Conservation (phyloP, 1,140 invertebrate genomes). For the Lineus longissimus region DNA sequence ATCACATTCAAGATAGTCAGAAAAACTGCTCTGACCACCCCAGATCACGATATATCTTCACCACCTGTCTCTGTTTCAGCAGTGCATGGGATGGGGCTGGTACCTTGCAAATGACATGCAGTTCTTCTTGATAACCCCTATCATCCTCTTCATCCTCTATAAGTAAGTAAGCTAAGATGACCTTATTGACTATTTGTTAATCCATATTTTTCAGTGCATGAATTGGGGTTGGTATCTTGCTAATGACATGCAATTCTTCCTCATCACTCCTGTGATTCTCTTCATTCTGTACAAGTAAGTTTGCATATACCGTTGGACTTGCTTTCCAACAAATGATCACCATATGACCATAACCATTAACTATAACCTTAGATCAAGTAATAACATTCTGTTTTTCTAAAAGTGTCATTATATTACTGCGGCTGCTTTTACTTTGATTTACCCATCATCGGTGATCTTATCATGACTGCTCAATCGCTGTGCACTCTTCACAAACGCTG, state of each 20-base stretch:
- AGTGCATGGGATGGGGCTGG: conserved; percentile 28
- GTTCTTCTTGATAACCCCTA: conserved; percentile 23
- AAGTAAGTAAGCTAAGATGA: conserved; percentile 5
- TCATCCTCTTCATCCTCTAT: conserved; percentile 57
- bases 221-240: conserved; percentile 25
- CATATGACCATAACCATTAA: background rate
- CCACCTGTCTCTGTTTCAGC: background rate
- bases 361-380: background rate
- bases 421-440: too few species aligned
- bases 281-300: conserved; percentile 53
- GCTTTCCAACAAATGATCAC: too few species aligned
- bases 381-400: background rate
- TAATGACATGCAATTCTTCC: conserved; percentile 29
- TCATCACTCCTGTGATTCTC: conserved; percentile 41
- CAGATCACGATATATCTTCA: too few species aligned
- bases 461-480: too few species aligned
- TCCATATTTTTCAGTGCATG: conserved; percentile 20
- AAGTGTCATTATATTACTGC: background rate
- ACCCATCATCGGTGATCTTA: too few species aligned
- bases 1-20: too few species aligned
- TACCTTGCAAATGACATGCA: conserved; percentile 29
- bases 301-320: background rate
- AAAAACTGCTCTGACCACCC: too few species aligned
- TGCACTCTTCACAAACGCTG: too few species aligned
- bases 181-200: background rate